Percentiles rank a stretch among this genome's conserved stretches.
phyloP scores from a whole-genome alignment of 37 sponge, comb jelly and placozoan genomes.

The Oscarella lobularis region DNA sequence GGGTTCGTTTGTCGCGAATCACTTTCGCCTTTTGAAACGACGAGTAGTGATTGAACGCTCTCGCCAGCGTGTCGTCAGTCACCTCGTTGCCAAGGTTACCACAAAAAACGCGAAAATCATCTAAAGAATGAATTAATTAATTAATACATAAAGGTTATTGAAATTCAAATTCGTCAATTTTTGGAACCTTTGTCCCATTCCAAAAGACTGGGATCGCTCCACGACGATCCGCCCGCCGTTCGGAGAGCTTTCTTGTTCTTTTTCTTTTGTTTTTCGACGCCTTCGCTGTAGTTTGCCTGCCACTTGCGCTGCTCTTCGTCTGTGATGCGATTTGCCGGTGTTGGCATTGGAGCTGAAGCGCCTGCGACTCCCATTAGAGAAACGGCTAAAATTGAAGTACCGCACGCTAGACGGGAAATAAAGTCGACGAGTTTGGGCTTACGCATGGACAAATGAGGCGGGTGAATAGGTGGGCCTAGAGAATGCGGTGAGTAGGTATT shows the following conservation, averaged over 20 bases:
- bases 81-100: slow-evolving; percentile 96
- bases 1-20: slow-evolving; percentile 76
- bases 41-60: slow-evolving; percentile 77
- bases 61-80: slow-evolving; percentile 74
- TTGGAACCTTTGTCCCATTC: slow-evolving; percentile 84
- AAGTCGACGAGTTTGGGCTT: too few relatives aligned
- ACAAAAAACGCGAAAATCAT: slow-evolving; percentile 83
- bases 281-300: slow-evolving; percentile 3
- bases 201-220: slow-evolving; percentile 77
- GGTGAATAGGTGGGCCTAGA: too few relatives aligned
- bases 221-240: slow-evolving; percentile 65
- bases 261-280: slow-evolving; percentile 9
- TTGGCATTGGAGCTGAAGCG: too few relatives aligned
- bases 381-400: too few relatives aligned
- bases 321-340: neutral
- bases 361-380: too few relatives aligned
- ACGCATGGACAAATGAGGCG: too few relatives aligned
- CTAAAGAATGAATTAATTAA: slow-evolving; percentile 11
- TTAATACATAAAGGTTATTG: neutral
- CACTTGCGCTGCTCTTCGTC: slow-evolving; percentile 5
- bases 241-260: slow-evolving; percentile 61
- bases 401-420: too few relatives aligned
- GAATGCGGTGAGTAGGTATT: too few relatives aligned
- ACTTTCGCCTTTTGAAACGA: slow-evolving; percentile 80
- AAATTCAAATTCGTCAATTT: neutral